These are phyloP conservation scores for Coracopsis vasa DNA, from an alignment of 2,113 vertebrate genomes.

Conservation along the genomic window DNA sequence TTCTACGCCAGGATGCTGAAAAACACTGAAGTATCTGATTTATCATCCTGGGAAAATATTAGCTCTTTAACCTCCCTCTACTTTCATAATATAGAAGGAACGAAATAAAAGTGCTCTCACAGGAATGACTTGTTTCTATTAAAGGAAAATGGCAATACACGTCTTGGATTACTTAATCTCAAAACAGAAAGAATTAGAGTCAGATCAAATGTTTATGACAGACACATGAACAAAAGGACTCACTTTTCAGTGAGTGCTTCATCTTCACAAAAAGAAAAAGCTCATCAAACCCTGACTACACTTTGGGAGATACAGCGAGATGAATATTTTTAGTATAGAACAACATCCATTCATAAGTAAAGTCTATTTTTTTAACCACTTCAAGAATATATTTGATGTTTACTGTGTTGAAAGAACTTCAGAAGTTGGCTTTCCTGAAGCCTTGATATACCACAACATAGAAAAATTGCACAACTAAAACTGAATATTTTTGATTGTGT, in stretches of 20 bases:
- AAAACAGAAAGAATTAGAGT: background rate
- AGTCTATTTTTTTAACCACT: background rate
- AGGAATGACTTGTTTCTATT: background rate
- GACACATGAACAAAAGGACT: background rate
- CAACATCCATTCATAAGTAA: background rate
- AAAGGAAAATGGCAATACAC: background rate
- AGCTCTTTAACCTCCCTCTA: background rate
- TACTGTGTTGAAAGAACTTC: background rate
- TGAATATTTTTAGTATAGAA: background rate
- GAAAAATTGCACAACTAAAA: background rate
- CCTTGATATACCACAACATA: background rate
- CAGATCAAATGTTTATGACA: background rate
- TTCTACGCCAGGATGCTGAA: background rate
- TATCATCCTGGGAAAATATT: background rate
- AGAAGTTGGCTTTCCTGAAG: background rate
- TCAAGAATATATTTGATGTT: background rate
- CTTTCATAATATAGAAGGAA: background rate
- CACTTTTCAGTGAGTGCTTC: background rate
- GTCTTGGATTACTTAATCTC: background rate
- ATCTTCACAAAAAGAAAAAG: background rate
- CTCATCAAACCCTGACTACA: background rate
- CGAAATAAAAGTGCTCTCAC: background rate
- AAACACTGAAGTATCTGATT: background rate
- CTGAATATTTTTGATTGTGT: background rate
- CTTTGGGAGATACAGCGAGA: background rate